Evolutionary conservation across 2,797 vertebrate genomes (phyloP).

Genomic region (Darevskia nairensis): DNA sequence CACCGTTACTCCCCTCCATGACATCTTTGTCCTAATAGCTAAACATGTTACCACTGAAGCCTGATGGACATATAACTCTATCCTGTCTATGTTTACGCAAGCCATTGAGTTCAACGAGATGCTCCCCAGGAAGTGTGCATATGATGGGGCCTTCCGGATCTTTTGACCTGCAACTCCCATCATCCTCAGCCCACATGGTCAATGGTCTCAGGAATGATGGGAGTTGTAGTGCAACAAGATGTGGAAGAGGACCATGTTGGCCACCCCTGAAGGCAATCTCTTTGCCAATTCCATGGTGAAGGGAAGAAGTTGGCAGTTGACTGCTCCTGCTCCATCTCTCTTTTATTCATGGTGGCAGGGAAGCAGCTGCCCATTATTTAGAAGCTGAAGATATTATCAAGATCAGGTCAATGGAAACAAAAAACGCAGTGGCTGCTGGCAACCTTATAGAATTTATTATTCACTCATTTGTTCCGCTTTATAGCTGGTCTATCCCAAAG

Average conservation of each 20-base stretch:
- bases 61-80: neutral
- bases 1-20: neutral
- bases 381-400: neutral
- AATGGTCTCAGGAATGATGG: no score
- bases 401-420: neutral
- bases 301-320: neutral
- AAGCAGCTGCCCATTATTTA: neutral
- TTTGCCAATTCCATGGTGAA: neutral
- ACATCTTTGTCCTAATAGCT: neutral
- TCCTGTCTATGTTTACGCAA: neutral
- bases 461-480: constrained; percentile 27
- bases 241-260: no score
- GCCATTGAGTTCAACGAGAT: neutral
- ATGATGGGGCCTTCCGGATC: neutral
- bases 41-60: neutral
- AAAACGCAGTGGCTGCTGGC: constrained; percentile 6
- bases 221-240: no score
- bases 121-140: neutral
- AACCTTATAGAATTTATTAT: constrained; percentile 20
- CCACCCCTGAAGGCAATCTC: neutral
- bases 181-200: no score
- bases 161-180: no score
- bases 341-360: neutral
- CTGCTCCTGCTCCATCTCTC: neutral
- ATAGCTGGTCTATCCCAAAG: constrained; percentile 18